Evolutionary conservation across 1,140 invertebrate genomes (phyloP).

Genomic region (Caenorhabditis latens): DNA sequence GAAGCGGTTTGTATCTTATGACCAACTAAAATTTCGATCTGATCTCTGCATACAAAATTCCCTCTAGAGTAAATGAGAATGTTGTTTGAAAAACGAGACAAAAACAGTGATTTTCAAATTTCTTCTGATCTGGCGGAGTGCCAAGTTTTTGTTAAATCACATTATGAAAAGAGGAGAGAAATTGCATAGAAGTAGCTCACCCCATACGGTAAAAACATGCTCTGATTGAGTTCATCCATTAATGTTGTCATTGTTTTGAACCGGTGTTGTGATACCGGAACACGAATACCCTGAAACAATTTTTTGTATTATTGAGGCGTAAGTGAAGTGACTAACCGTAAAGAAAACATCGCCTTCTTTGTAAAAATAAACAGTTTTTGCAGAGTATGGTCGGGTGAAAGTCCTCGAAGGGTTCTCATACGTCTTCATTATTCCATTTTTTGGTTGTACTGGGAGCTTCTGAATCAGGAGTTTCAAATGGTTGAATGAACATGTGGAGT

Average conservation of each 20-base stretch:
- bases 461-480: neutral
- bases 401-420: constrained; percentile 69
- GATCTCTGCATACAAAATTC: too few species aligned
- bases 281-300: constrained; percentile 73
- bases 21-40: too few species aligned
- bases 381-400: constrained; percentile 73
- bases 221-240: constrained; percentile 73
- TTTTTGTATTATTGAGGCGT: neutral
- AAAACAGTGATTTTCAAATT: too few species aligned
- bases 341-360: constrained; percentile 77
- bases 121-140: too few species aligned
- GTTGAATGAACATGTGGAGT: neutral
- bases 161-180: neutral
- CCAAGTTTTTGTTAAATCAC: too few species aligned
- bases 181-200: constrained; percentile 63
- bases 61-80: too few species aligned
- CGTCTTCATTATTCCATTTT: constrained; percentile 70
- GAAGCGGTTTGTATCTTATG: too few species aligned
- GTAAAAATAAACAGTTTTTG: constrained; percentile 77
- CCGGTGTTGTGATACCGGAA: constrained; percentile 75
- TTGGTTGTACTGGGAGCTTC: constrained; percentile 48
- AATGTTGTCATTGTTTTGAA: constrained; percentile 76
- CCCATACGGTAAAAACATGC: constrained; percentile 73
- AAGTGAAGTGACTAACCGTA: constrained; percentile 68
- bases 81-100: too few species aligned